Conservation (phyloP, 2,797 vertebrate genomes). For the Gila robusta region DNA sequence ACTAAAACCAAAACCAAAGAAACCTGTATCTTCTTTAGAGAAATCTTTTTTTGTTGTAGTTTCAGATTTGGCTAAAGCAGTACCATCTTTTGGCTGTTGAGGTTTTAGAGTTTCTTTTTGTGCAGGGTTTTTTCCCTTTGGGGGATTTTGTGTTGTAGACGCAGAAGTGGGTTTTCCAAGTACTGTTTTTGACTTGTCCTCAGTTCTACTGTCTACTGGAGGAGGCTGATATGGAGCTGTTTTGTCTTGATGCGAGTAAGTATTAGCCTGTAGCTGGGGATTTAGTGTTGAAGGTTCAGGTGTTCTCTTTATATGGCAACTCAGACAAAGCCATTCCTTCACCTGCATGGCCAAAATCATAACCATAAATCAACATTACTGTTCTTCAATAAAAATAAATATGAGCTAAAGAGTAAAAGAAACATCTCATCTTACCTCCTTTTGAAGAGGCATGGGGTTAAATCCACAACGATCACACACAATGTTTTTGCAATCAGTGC, state of each 20-base stretch:
- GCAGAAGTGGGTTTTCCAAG: not conserved
- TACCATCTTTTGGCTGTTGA: constrained; percentile 47
- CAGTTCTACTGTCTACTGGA: constrained; percentile 59
- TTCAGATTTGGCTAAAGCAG: constrained; percentile 17
- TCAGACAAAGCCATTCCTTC: constrained; percentile 89
- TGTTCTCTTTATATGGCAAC: constrained; percentile 84
- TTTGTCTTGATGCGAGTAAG: constrained; percentile 33
- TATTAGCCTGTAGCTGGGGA: constrained; percentile 64
- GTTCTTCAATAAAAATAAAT: not conserved
- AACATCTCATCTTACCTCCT: constrained; percentile 58
- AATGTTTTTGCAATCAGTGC: constrained; percentile 84
- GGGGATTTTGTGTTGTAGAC: not conserved
- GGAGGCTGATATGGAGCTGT: constrained; percentile 55
- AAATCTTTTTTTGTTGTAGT: constrained; percentile 41
- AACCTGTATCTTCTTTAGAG: constrained; percentile 51
- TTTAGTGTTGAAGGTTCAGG: constrained; percentile 24
- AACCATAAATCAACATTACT: constrained; percentile 10
- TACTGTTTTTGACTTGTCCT: constrained; percentile 58
- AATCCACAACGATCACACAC: constrained; percentile 91
- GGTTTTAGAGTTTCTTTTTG: constrained; percentile 25
- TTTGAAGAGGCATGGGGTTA: constrained; percentile 83
- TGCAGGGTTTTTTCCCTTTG: constrained; percentile 17
- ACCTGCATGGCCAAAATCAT: constrained; percentile 70
- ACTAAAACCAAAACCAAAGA: constrained; percentile 61
- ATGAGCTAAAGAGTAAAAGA: not conserved